Conservation (phyloP, 2,888 invertebrate species). For the Diaprepes abbreviatus region DNA sequence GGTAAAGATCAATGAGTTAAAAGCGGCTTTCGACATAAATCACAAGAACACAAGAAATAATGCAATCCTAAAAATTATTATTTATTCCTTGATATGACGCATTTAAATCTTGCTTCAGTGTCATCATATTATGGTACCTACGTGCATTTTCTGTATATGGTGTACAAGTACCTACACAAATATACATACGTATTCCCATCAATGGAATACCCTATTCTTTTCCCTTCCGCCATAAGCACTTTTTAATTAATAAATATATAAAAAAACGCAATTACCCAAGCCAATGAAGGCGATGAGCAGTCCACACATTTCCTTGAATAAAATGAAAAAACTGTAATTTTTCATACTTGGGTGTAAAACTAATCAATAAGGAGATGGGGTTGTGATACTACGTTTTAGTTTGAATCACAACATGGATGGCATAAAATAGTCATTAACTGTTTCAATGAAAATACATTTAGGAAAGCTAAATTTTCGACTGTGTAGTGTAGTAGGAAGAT, state of each 20-base stretch:
- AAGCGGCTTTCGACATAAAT: constrained; percentile 9
- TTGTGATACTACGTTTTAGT: too few relatives aligned
- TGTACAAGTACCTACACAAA: constrained; percentile 5
- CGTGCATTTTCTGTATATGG: constrained; percentile 5
- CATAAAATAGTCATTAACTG: too few relatives aligned
- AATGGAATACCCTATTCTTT: neutral
- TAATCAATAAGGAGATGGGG: too few relatives aligned
- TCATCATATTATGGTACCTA: constrained; percentile 1
- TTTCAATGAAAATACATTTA: too few relatives aligned
- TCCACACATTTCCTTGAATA: constrained; percentile 6
- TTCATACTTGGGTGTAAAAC: too few relatives aligned
- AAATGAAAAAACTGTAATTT: too few relatives aligned
- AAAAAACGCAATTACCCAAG: too few relatives aligned
- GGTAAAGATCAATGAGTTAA: constrained; percentile 17
- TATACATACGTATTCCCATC: neutral
- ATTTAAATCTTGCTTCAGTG: neutral
- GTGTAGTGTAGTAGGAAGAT: too few relatives aligned
- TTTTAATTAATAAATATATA: neutral
- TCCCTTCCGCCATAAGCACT: neutral
- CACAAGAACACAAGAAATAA: neutral
- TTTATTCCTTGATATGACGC: neutral
- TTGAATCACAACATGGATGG: too few relatives aligned
- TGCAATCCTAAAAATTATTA: neutral
- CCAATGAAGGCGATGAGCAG: too few relatives aligned
- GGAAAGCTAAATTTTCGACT: too few relatives aligned